Evolutionary conservation across 2,888 invertebrate genomes (phyloP).

Genomic region (Sympetrum striolatum): DNA sequence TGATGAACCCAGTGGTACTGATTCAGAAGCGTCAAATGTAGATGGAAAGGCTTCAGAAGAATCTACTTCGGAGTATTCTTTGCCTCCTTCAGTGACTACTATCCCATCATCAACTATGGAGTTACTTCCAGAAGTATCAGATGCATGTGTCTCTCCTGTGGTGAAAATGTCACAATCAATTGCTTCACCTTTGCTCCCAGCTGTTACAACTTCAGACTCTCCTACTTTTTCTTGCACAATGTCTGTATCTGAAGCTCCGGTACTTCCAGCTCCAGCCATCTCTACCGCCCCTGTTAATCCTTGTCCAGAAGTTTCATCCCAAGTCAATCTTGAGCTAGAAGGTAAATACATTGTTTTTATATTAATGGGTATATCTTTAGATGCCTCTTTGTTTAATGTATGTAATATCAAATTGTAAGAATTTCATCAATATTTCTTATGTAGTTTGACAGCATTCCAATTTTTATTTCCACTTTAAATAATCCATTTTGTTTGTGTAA

Average conservation of each 20-base stretch:
- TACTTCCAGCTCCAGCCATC: not conserved
- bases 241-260: not conserved
- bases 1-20: constrained; percentile 14
- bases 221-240: not conserved
- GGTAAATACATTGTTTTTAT: constrained; percentile 49
- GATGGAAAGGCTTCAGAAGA: constrained; percentile 7
- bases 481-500: too few relatives aligned
- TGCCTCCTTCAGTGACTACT: not conserved
- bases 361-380: not conserved
- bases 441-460: too few relatives aligned
- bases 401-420: not conserved
- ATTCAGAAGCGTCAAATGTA: constrained; percentile 24
- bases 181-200: not conserved
- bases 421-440: too few relatives aligned
- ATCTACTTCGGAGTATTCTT: not conserved
- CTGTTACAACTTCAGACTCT: not conserved
- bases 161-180: not conserved
- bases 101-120: constrained; percentile 9
- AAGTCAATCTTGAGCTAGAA: constrained; percentile 65
- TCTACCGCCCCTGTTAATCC: not conserved
- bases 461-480: too few relatives aligned
- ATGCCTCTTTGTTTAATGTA: not conserved
- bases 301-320: constrained; percentile 56
- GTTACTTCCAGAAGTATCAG: not conserved
- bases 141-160: not conserved